Conservation (phyloP, 2,888 invertebrate genomes). For the Hanleya hanleyi region DNA sequence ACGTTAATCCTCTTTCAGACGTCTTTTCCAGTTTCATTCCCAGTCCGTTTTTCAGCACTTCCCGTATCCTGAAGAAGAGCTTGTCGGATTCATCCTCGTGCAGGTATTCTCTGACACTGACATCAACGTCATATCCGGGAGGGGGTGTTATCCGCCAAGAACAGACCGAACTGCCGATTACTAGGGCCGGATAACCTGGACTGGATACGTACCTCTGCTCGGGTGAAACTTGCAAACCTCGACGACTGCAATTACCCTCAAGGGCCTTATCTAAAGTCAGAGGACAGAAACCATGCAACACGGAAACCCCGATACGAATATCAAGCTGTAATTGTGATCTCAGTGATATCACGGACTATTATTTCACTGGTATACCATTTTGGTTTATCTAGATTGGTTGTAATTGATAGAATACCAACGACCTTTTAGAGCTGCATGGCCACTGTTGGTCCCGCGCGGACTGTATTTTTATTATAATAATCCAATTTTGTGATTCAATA, state of each 20-base stretch:
- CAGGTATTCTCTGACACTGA: neutral
- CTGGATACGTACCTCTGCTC: neutral
- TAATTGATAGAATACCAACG: no score
- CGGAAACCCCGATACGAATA: neutral
- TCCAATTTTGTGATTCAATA: no score
- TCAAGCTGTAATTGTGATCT: no score
- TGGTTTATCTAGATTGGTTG: no score
- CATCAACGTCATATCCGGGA: slow-evolving; percentile 3
- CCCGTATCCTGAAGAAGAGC: neutral
- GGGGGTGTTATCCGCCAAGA: neutral
- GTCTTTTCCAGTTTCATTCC: neutral
- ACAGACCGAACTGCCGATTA: slow-evolving; percentile 1
- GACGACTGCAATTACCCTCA: neutral
- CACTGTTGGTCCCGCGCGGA: no score
- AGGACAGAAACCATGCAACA: neutral
- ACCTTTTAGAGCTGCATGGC: no score
- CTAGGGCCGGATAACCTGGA: neutral
- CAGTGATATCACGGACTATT: no score
- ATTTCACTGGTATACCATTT: no score
- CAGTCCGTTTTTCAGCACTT: neutral
- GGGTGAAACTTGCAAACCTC: neutral
- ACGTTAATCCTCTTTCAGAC: neutral
- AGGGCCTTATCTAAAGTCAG: neutral
- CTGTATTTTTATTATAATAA: no score
- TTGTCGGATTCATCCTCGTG: slow-evolving; percentile 3